These are phyloP conservation scores for Sycophaga agraensis DNA, from an alignment of 1,140 invertebrate genomes.

Conservation along the genomic window DNA sequence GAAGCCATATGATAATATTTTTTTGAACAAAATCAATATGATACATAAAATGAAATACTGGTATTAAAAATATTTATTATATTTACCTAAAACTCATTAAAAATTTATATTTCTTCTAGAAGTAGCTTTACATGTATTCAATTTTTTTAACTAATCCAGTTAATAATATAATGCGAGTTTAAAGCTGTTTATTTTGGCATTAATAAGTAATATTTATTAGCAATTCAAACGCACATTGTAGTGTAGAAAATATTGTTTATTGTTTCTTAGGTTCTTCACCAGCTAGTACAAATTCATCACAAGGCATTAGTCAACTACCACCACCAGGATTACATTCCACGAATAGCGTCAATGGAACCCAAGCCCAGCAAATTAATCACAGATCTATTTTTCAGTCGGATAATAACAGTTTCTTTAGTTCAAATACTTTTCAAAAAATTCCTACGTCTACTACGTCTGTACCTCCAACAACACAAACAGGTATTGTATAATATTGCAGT, in stretches of 20 bases:
- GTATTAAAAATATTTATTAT: too few relatives aligned
- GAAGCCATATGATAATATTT: background rate
- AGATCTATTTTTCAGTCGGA: slow-evolving; percentile 59
- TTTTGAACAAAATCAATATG: too few relatives aligned
- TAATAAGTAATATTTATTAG: slow-evolving; percentile 18
- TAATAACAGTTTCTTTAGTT: slow-evolving; percentile 63
- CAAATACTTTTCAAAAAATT: slow-evolving; percentile 59
- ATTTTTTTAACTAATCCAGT: too few relatives aligned
- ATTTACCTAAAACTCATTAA: too few relatives aligned
- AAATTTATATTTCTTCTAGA: too few relatives aligned
- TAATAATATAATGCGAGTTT: too few relatives aligned
- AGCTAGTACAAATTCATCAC: slow-evolving; percentile 48
- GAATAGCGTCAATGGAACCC: slow-evolving; percentile 37
- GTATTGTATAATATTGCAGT: slow-evolving; percentile 21
- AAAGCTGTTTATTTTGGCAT: slow-evolving; percentile 48
- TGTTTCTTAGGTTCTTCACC: slow-evolving; percentile 48
- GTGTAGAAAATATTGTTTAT: slow-evolving; percentile 40
- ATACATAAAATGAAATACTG: too few relatives aligned
- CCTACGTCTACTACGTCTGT: slow-evolving; percentile 43
- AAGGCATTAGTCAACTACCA: slow-evolving; percentile 43
- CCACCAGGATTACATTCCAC: slow-evolving; percentile 46
- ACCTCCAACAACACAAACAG: slow-evolving; percentile 47
- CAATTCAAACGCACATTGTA: slow-evolving; percentile 35
- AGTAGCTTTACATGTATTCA: too few relatives aligned
- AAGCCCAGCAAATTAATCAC: slow-evolving; percentile 50